Percentiles rank a stretch among this genome's conserved stretches.
These are phyloP conservation scores for Gari tellinella DNA, from an alignment of 2,888 invertebrate species.

Conservation along the genomic window DNA sequence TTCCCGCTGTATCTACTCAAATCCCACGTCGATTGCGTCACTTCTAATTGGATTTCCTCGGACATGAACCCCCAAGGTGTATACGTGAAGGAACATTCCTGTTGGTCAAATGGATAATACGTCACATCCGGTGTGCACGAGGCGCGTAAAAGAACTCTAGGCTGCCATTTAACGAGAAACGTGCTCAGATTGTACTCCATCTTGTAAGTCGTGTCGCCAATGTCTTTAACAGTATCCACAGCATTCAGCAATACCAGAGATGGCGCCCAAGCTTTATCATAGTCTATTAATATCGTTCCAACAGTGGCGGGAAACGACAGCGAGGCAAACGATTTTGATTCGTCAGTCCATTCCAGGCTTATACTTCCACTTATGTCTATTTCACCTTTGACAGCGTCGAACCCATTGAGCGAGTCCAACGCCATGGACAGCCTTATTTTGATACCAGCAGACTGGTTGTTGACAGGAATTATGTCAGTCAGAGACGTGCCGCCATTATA, in stretches of 20 bases:
- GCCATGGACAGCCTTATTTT: slow-evolving; percentile 29
- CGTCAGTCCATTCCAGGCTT: slow-evolving; percentile 39
- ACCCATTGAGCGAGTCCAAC: slow-evolving; percentile 48
- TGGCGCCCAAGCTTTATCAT: slow-evolving; percentile 50
- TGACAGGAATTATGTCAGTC: slow-evolving; percentile 39
- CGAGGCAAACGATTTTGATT: not conserved
- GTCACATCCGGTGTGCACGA: slow-evolving; percentile 57
- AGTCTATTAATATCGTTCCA: slow-evolving; percentile 34
- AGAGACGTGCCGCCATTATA: slow-evolving; percentile 44
- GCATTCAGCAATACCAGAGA: slow-evolving; percentile 51
- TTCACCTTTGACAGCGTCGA: slow-evolving; percentile 50
- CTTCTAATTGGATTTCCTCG: slow-evolving; percentile 36
- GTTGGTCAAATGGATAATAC: slow-evolving; percentile 58
- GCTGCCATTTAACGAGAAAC: slow-evolving; percentile 37
- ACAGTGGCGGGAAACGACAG: not conserved
- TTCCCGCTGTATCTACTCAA: slow-evolving; percentile 25
- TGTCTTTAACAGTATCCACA: slow-evolving; percentile 48
- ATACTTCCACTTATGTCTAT: slow-evolving; percentile 58
- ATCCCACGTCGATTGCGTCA: slow-evolving; percentile 40
- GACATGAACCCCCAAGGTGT: slow-evolving; percentile 52
- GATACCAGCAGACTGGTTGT: slow-evolving; percentile 17
- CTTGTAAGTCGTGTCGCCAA: slow-evolving; percentile 57
- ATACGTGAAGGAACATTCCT: slow-evolving; percentile 44
- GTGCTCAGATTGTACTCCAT: slow-evolving; percentile 19
- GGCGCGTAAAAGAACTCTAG: slow-evolving; percentile 43